phyloP scores from a whole-genome alignment of 2,888 invertebrate genomes.

The Mallateleia sp. region DNA sequence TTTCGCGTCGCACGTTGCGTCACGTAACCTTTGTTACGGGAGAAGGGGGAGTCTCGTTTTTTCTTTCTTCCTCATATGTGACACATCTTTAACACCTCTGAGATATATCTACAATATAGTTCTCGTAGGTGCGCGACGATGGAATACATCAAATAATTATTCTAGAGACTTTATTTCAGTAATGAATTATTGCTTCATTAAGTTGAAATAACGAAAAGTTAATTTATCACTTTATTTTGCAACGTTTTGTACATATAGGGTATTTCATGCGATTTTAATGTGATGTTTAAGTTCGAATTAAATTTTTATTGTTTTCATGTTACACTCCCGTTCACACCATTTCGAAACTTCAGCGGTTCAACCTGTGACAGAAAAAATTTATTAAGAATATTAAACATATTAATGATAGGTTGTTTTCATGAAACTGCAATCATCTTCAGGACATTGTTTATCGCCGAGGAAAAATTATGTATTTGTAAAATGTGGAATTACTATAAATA shows the following conservation, averaged over 20 bases:
- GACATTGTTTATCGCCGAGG: too few species aligned
- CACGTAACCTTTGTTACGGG: background rate
- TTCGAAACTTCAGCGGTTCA: too few species aligned
- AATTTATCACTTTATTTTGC: conserved; percentile 31
- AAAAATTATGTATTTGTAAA: too few species aligned
- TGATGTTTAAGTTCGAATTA: conserved; percentile 15
- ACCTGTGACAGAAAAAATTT: too few species aligned
- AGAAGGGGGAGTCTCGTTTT: too few species aligned
- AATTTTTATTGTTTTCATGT: conserved; percentile 35
- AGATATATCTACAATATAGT: conserved; percentile 38
- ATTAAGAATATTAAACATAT: too few species aligned
- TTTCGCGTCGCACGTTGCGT: conserved; percentile 50
- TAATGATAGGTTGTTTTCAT: too few species aligned
- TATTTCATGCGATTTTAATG: conserved; percentile 4
- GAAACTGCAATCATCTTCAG: too few species aligned
- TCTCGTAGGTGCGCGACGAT: conserved; percentile 29
- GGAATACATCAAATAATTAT: conserved; percentile 54
- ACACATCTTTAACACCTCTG: conserved; percentile 58
- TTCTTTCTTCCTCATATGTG: conserved; percentile 43
- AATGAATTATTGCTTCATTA: conserved; percentile 55
- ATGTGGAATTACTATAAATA: too few species aligned
- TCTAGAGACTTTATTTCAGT: conserved; percentile 27
- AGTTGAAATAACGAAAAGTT: conserved; percentile 37
- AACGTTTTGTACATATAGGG: conserved; percentile 21
- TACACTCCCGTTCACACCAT: too few species aligned